Conservation (phyloP, 2,888 invertebrate genomes). For the Allacma fusca region DNA sequence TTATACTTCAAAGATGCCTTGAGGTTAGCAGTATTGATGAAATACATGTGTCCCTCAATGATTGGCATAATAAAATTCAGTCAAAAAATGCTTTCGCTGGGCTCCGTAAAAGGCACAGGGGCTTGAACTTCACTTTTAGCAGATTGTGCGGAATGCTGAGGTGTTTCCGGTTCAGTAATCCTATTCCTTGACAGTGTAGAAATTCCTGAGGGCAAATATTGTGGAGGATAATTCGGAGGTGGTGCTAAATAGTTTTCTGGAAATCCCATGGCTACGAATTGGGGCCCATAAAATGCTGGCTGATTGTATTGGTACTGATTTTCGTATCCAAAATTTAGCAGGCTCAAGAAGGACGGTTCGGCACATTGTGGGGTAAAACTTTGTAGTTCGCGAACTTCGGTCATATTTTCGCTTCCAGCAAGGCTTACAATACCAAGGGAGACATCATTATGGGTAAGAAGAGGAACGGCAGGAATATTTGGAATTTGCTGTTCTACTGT, state of each 20-base stretch:
- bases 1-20: too few relatives aligned
- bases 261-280: not conserved
- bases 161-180: not conserved
- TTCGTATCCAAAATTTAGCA: not conserved
- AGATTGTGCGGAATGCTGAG: not conserved
- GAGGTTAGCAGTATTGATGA: too few relatives aligned
- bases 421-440: not conserved
- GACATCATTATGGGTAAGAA: not conserved
- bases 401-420: not conserved
- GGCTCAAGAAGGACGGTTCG: not conserved
- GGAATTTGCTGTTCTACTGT: too few relatives aligned
- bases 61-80: too few relatives aligned
- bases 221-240: not conserved
- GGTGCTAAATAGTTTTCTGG: not conserved
- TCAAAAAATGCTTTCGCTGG: too few relatives aligned
- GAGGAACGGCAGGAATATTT: not conserved
- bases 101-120: too few relatives aligned
- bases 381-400: not conserved
- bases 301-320: not conserved
- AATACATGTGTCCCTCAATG: too few relatives aligned
- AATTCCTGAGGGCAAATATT: not conserved
- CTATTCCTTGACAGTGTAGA: not conserved
- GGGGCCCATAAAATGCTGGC: not conserved
- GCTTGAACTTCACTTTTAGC: not conserved
- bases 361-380: not conserved